phyloP scores from a whole-genome alignment of 1,140 invertebrate genomes.

The Drosophila nigromelanica region DNA sequence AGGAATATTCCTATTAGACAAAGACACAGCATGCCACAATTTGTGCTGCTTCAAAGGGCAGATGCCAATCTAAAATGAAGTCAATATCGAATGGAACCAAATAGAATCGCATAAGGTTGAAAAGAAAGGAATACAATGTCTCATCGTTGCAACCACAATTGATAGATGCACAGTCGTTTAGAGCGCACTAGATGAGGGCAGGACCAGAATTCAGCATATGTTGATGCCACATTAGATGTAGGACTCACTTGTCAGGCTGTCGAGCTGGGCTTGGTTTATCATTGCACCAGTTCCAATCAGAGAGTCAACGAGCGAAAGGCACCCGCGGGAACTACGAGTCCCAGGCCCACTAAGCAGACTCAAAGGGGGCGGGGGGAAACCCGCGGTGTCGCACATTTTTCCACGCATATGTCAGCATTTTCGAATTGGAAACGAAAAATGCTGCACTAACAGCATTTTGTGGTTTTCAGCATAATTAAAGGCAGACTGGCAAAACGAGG shows the following conservation, averaged over 20 bases:
- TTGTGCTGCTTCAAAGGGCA: conserved; percentile 20
- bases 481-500: conserved; percentile 57
- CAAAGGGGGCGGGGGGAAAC: conserved; percentile 4
- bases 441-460: conserved; percentile 81
- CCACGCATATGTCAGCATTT: conserved; percentile 81
- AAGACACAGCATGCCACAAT: conserved; percentile 9
- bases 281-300: conserved; percentile 79
- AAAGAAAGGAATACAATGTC: conserved; percentile 2
- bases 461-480: conserved; percentile 82
- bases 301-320: conserved; percentile 72
- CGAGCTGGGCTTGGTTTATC: conserved; percentile 40
- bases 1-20: conserved; percentile 8
- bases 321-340: conserved; percentile 62
- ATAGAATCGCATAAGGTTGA: conserved; percentile 1
- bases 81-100: conserved; percentile 50
- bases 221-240: conserved; percentile 84
- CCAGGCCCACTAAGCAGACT: neutral
- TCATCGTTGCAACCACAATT: conserved; percentile 60
- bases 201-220: conserved; percentile 75
- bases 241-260: conserved; percentile 77
- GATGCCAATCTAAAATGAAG: conserved; percentile 73
- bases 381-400: conserved; percentile 57
- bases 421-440: conserved; percentile 78
- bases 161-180: conserved; percentile 51
- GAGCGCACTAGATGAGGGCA: conserved; percentile 6